Evolutionary conservation across 2,113 vertebrate species (phyloP).

Genomic region (Gasterosteus aculeatus): DNA sequence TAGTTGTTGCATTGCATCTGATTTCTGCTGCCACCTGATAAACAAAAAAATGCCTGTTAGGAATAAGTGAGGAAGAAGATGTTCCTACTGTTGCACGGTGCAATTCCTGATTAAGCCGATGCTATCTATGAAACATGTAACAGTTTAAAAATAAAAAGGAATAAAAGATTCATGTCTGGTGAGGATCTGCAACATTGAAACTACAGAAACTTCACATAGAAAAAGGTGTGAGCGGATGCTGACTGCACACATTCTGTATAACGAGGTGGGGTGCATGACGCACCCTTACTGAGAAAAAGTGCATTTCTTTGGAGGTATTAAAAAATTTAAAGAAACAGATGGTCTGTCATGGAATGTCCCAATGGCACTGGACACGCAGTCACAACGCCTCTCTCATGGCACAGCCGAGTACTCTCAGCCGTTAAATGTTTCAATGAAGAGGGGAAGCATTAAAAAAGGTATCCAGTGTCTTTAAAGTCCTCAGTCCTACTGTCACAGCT

Average conservation of each 20-base stretch:
- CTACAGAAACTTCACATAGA: constrained; percentile 11
- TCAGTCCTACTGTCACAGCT: constrained; percentile 53
- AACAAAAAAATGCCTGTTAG: constrained; percentile 3
- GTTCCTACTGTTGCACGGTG: neutral
- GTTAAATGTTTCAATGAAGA: constrained; percentile 57
- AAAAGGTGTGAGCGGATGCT: constrained; percentile 7
- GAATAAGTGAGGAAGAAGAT: neutral
- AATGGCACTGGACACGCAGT: constrained; percentile 55
- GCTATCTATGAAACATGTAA: neutral
- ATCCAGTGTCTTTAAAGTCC: constrained; percentile 27
- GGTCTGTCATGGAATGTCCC: constrained; percentile 31
- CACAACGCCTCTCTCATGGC: constrained; percentile 32
- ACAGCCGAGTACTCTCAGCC: constrained; percentile 43
- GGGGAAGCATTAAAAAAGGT: constrained; percentile 15
- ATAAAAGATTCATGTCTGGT: neutral
- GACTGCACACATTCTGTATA: constrained; percentile 24
- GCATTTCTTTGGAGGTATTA: constrained; percentile 51
- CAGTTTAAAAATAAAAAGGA: neutral
- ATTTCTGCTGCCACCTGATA: neutral
- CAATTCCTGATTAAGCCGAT: neutral
- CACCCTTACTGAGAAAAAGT: constrained; percentile 49
- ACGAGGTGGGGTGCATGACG: constrained; percentile 31
- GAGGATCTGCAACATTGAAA: constrained; percentile 13
- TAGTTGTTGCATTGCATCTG: neutral
- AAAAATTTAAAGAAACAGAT: constrained; percentile 42